Percentiles rank a stretch among this genome's conserved stretches.
These are phyloP conservation scores for Euplexia lucipara DNA, from an alignment of 2,888 invertebrate species.

Conservation along the genomic window DNA sequence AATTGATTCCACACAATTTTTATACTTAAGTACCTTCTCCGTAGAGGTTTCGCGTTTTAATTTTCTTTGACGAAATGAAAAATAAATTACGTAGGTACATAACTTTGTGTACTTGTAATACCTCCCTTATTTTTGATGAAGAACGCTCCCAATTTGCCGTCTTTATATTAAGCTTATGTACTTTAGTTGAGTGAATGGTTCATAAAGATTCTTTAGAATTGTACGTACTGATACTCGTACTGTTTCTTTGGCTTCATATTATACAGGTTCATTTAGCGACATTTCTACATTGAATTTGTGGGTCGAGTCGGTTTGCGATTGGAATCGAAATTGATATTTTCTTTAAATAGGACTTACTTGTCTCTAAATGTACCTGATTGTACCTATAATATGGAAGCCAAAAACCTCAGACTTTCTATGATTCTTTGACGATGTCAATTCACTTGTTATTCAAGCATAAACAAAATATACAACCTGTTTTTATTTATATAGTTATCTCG, in stretches of 20 bases:
- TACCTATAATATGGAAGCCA: too few relatives aligned
- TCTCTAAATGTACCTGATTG: too few relatives aligned
- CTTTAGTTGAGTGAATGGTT: slow-evolving; percentile 26
- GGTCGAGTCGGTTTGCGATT: background rate
- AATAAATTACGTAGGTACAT: slow-evolving; percentile 34
- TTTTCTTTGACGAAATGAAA: slow-evolving; percentile 44
- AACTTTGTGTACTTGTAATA: slow-evolving; percentile 46
- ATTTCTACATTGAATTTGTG: background rate
- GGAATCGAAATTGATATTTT: background rate
- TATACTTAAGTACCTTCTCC: slow-evolving; percentile 14
- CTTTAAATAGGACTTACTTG: too few relatives aligned
- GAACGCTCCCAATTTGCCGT: slow-evolving; percentile 37
- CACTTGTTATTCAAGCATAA: too few relatives aligned
- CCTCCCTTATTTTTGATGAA: slow-evolving; percentile 32
- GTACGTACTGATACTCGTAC: background rate
- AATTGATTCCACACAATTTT: slow-evolving; percentile 33
- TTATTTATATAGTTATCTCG: too few relatives aligned
- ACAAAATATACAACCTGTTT: too few relatives aligned
- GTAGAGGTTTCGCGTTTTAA: slow-evolving; percentile 29
- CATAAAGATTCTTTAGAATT: slow-evolving; percentile 18
- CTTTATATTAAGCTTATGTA: slow-evolving; percentile 39
- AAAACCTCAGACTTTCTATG: too few relatives aligned
- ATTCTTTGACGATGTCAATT: too few relatives aligned
- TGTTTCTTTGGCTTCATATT: background rate
- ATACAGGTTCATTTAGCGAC: slow-evolving; percentile 7